Conservation (phyloP, 2,888 invertebrate genomes). For the Conistra vaccinii region DNA sequence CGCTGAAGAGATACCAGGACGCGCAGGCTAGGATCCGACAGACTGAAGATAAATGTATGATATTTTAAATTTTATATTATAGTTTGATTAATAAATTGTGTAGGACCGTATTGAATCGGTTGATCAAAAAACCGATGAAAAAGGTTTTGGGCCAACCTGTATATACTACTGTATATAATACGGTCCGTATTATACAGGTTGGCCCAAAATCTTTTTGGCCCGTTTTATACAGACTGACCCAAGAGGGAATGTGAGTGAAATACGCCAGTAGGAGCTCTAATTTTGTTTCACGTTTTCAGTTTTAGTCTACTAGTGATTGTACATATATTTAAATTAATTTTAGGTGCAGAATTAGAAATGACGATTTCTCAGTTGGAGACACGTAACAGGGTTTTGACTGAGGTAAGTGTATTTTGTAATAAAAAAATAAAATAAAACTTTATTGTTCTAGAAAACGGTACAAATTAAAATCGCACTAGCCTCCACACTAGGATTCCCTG, state of each 20-base stretch:
- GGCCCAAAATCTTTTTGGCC: too few relatives aligned
- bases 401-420: slow-evolving; percentile 80
- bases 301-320: not conserved
- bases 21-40: slow-evolving; percentile 92
- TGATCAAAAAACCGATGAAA: too few relatives aligned
- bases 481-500: too few relatives aligned
- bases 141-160: too few relatives aligned
- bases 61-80: not conserved
- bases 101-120: not conserved
- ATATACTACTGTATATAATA: too few relatives aligned
- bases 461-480: too few relatives aligned
- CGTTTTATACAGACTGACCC: not conserved
- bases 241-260: not conserved
- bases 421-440: too few relatives aligned
- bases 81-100: too few relatives aligned
- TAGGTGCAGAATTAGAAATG: slow-evolving; percentile 89
- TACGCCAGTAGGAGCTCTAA: not conserved
- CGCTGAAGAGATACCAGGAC: slow-evolving; percentile 92
- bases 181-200: not conserved
- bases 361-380: slow-evolving; percentile 92
- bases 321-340: slow-evolving; percentile 41
- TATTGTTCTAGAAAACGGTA: too few relatives aligned
- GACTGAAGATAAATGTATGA: slow-evolving; percentile 91
- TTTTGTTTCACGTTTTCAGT: not conserved
- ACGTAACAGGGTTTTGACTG: slow-evolving; percentile 92